Conservation (phyloP, 2,797 vertebrate genomes). For the Liparis tanakae region DNA sequence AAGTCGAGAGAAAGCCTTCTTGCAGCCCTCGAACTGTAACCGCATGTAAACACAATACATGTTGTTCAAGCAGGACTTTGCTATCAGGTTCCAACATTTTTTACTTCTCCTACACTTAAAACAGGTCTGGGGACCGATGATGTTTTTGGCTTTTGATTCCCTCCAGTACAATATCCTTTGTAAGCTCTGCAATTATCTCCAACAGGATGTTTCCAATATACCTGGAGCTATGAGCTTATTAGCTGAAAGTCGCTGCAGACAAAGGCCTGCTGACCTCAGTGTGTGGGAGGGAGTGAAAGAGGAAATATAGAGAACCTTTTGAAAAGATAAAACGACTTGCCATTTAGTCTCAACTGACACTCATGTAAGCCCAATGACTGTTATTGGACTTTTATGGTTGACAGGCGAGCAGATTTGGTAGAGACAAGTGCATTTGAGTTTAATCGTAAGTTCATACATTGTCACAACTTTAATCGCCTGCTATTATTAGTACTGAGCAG, state of each 20-base stretch:
- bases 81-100: not conserved
- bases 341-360: conserved; percentile 34
- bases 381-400: not conserved
- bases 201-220: not conserved
- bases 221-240: conserved; percentile 21
- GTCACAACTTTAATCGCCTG: not conserved
- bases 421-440: conserved; percentile 7
- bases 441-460: not conserved
- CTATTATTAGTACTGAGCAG: not conserved
- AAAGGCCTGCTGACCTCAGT: conserved; percentile 43
- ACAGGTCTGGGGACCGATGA: not conserved
- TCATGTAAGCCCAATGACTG: conserved; percentile 10
- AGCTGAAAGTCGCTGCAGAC: conserved; percentile 25
- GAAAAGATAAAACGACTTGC: conserved; percentile 21
- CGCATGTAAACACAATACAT: conserved; percentile 15
- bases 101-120: conserved; percentile 15
- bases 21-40: conserved; percentile 94
- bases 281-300: conserved; percentile 33
- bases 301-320: conserved; percentile 27
- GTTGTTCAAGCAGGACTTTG: not conserved
- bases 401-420: not conserved
- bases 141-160: not conserved
- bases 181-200: conserved; percentile 1
- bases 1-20: conserved; percentile 96
- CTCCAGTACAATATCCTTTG: not conserved